Evolutionary conservation across 2,113 vertebrate genomes (phyloP).

Genomic region (Lophochroa leadbeateri): DNA sequence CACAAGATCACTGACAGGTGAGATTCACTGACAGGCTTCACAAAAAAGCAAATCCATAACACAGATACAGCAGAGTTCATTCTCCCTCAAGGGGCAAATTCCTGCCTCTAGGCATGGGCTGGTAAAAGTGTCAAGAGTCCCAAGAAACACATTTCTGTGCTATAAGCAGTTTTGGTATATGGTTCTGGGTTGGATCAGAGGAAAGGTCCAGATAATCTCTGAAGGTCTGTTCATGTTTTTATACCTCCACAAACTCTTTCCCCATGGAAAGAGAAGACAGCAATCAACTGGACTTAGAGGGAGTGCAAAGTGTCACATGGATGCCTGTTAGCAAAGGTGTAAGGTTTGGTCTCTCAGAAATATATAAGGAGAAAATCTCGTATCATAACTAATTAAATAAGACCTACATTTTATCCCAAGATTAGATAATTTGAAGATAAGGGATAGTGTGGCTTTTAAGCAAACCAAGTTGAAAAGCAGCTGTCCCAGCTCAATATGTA

Average conservation of each 20-base stretch:
- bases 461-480: conserved; percentile 7
- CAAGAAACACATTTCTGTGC: not conserved
- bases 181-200: not conserved
- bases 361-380: not conserved
- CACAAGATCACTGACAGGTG: not conserved
- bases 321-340: not conserved
- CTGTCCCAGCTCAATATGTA: conserved; percentile 42
- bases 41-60: not conserved
- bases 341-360: not conserved
- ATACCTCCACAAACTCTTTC: not conserved
- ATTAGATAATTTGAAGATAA: not conserved
- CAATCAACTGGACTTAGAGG: not conserved
- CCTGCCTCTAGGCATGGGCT: not conserved
- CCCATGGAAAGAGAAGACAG: not conserved
- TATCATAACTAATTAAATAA: not conserved
- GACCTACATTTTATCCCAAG: not conserved
- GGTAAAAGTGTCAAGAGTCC: not conserved
- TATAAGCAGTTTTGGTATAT: not conserved
- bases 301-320: not conserved
- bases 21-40: not conserved
- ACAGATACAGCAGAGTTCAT: not conserved
- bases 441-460: not conserved
- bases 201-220: not conserved
- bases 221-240: not conserved
- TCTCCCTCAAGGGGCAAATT: not conserved